Conservation (phyloP, 35 echinoderm and acorn worm genomes). For the Strongylocentrotus purpuratus region DNA sequence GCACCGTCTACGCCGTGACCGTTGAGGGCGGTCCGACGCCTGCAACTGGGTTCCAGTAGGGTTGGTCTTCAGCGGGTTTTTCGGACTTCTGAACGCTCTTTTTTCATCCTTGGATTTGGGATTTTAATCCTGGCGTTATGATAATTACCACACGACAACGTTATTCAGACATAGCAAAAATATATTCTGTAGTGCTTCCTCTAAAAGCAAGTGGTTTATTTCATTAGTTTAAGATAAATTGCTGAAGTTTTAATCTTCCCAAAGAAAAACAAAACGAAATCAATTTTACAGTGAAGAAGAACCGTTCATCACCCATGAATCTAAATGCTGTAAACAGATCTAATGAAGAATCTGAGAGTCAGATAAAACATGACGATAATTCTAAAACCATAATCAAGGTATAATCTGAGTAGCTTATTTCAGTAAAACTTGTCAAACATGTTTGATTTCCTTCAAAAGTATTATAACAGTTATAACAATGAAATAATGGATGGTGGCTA, state of each 20-base stretch:
- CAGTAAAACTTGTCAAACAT: too few relatives aligned
- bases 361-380: too few relatives aligned
- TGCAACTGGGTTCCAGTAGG: neutral
- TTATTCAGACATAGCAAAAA: neutral
- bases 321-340: neutral
- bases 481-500: too few relatives aligned
- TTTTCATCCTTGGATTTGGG: neutral
- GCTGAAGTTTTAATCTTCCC: too few relatives aligned
- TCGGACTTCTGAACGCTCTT: neutral
- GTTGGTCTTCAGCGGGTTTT: neutral
- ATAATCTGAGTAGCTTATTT: too few relatives aligned
- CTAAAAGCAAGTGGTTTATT: neutral
- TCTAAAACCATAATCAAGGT: too few relatives aligned
- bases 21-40: neutral
- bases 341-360: neutral
- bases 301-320: neutral
- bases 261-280: neutral
- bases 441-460: too few relatives aligned
- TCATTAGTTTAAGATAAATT: too few relatives aligned
- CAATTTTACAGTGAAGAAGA: neutral
- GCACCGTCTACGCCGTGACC: neutral
- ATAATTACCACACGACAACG: neutral
- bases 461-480: too few relatives aligned
- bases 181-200: neutral
- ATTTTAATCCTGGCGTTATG: neutral